Conservation (phyloP, 2,888 invertebrate genomes). For the Rhagonycha fulva region DNA sequence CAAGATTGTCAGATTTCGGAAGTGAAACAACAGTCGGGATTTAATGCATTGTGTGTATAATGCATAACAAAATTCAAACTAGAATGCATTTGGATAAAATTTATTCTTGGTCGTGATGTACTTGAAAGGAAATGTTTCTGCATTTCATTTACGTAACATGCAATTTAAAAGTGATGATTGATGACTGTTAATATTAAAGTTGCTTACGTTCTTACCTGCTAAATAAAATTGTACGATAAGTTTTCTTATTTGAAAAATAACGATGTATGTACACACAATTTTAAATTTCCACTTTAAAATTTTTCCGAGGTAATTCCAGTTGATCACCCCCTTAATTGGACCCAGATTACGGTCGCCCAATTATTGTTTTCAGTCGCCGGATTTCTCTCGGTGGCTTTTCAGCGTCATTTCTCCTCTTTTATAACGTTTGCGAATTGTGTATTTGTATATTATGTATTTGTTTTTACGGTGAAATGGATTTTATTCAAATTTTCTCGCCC, state of each 20-base stretch:
- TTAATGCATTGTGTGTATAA: background rate
- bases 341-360: conserved; percentile 43
- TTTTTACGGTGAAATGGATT: conserved; percentile 12
- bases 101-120: background rate
- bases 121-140: background rate
- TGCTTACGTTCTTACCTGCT: background rate
- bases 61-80: background rate
- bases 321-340: conserved; percentile 41
- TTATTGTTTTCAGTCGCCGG: conserved; percentile 46
- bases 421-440: conserved; percentile 4
- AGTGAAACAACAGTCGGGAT: background rate
- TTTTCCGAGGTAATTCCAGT: conserved; percentile 21
- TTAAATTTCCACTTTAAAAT: background rate
- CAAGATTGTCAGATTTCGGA: background rate
- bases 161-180: background rate
- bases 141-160: background rate
- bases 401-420: conserved; percentile 39
- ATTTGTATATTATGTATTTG: conserved; percentile 13
- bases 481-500: background rate
- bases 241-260: background rate
- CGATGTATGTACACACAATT: background rate
- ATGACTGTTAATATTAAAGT: background rate
- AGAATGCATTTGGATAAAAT: background rate
- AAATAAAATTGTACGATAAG: background rate
- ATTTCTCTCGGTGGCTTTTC: conserved; percentile 44